Base-by-base conservation (phyloP, 2,797 vertebrate genomes). In the Semotilus atromaculatus region DNA sequence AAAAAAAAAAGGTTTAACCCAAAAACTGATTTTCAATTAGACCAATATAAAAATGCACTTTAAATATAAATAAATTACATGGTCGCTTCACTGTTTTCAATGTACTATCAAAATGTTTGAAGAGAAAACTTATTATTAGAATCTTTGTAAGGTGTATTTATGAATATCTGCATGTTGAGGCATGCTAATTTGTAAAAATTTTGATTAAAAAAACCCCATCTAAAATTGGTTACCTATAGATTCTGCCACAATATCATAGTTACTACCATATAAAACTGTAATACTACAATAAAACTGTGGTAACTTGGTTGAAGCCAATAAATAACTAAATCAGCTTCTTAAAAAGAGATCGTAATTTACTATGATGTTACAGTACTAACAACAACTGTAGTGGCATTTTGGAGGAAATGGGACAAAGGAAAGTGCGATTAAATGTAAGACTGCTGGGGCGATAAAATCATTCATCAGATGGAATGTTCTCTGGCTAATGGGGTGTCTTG, bases 401-500 rank as follows among this genome's bases (percentile, higher is more conserved):
- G 5, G 21, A n/a, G 21, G 11, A 23, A 51, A 67, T 8, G 29
- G 19, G 29, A 67, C 21, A 80, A 80, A 23, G 21, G 7, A 51
- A 80, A 68, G 29, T 11, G 2, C 55, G 19, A 29, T 76, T 62
- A 43, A 62, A 43, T 62, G 26, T 19, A 73, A 73, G 38, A 45
- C 10, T 21, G 31, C n/a, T 58, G 7, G 5, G 29, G 10, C 8
- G 18, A 55, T 38, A 67, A 45, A 58, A 36, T 34, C 70, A 83
- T 76, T 76, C 0, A 40, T 83, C 81, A 76, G 72, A 19, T 3
- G 11, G 3, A 55, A 29, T 31, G 45, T 67, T 66, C 45, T 75
- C 21, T 64, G 70, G 79, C 13, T 66, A 80, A 85, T 34, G 40
- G 60, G 51, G 36, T 64, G 55, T 77, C 83, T 76, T 73, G 51